Evolutionary conservation across 2,888 invertebrate genomes (phyloP).

Genomic region (Volucella bombylans): DNA sequence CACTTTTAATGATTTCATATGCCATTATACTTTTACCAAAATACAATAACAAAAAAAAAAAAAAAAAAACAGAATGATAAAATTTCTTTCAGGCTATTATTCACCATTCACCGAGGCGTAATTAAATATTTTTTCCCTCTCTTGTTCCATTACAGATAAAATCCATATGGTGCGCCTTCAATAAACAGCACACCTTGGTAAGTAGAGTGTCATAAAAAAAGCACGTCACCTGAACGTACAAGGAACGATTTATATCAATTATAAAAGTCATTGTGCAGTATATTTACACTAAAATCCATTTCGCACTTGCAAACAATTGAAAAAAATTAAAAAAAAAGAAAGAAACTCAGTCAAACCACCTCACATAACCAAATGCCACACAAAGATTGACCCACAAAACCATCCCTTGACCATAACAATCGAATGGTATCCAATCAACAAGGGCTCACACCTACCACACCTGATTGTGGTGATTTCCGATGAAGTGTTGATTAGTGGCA

Average conservation of each 20-base stretch:
- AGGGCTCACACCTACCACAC: slow-evolving; percentile 10
- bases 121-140: slow-evolving; percentile 44
- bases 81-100: not conserved
- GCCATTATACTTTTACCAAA: not conserved
- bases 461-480: slow-evolving; percentile 49
- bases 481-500: slow-evolving; percentile 69
- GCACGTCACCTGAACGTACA: not conserved
- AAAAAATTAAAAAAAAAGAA: not conserved
- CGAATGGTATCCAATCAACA: slow-evolving; percentile 13
- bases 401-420: slow-evolving; percentile 21
- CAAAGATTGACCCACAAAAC: slow-evolving; percentile 5
- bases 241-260: too few relatives aligned
- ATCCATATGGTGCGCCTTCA: slow-evolving; percentile 2
- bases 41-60: not conserved
- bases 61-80: not conserved
- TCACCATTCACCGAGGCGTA: not conserved
- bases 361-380: slow-evolving; percentile 1
- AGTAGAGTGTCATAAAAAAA: slow-evolving; percentile 5
- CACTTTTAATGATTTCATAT: not conserved
- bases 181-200: slow-evolving; percentile 34
- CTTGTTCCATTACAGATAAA: slow-evolving; percentile 43
- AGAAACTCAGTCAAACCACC: not conserved
- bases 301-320: not conserved
- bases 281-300: not conserved
- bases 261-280: too few relatives aligned